Evolutionary conservation across 2,797 vertebrate genomes (phyloP).

Genomic region (Pempheris klunzingeri): DNA sequence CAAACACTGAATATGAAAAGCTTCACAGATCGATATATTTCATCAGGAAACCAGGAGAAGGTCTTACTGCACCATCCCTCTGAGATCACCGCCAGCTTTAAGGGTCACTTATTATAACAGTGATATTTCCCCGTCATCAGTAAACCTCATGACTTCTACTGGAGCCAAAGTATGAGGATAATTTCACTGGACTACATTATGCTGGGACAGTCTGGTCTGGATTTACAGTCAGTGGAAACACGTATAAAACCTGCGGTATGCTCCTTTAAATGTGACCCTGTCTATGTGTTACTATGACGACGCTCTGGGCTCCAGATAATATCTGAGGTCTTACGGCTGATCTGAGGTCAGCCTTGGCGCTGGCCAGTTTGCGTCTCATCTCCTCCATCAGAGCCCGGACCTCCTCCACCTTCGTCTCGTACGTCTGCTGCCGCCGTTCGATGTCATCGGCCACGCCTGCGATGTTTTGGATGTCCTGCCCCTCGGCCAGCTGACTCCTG

Average conservation of each 20-base stretch:
- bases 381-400: slow-evolving; percentile 78
- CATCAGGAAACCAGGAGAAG: too few species aligned
- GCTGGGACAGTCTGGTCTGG: not conserved
- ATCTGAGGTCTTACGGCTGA: slow-evolving; percentile 76
- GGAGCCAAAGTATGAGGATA: too few species aligned
- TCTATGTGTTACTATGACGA: not conserved
- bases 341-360: slow-evolving; percentile 71
- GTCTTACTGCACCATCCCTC: too few species aligned
- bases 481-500: slow-evolving; percentile 74
- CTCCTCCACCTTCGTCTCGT: slow-evolving; percentile 78
- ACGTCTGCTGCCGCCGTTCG: slow-evolving; percentile 69
- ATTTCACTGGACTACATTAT: too few species aligned
- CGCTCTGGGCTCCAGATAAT: not conserved
- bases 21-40: too few species aligned
- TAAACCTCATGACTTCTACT: too few species aligned
- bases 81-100: too few species aligned
- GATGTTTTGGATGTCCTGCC: slow-evolving; percentile 78
- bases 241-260: not conserved
- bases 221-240: not conserved
- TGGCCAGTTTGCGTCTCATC: slow-evolving; percentile 82
- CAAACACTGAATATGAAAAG: too few species aligned
- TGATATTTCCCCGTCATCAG: too few species aligned
- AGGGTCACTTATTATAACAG: too few species aligned
- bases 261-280: not conserved
- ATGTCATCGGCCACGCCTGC: slow-evolving; percentile 56